These are phyloP conservation scores for Schizaphis graminum DNA, from an alignment of 2,888 invertebrate species.

Conservation along the genomic window DNA sequence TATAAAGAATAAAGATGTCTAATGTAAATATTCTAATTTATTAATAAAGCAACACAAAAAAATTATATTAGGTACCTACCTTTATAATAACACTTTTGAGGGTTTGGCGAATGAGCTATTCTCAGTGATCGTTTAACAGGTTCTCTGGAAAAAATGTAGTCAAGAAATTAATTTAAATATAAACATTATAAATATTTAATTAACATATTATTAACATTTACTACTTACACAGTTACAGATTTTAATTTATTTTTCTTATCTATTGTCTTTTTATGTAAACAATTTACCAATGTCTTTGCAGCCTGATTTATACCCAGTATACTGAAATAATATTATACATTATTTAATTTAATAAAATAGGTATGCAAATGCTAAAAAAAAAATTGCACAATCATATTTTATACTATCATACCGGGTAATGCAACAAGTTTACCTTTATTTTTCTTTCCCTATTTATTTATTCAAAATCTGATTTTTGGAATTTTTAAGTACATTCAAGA, in stretches of 20 bases:
- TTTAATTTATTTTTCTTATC: neutral
- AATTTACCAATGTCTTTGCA: neutral
- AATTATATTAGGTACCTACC: neutral
- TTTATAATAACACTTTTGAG: neutral
- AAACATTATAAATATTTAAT: neutral
- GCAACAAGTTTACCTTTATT: neutral
- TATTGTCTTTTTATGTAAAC: neutral
- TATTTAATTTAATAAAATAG: neutral
- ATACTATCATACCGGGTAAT: neutral
- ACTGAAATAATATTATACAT: neutral
- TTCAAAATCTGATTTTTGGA: neutral
- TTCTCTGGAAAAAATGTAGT: neutral
- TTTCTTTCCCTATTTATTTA: neutral
- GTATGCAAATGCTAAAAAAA: neutral
- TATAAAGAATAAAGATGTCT: neutral
- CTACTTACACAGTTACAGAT: neutral
- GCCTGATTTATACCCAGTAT: constrained; percentile 20
- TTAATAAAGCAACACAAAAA: neutral
- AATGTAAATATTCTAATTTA: neutral
- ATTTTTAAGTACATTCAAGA: neutral
- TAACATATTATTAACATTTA: neutral
- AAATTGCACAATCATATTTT: neutral
- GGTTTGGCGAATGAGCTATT: constrained; percentile 21
- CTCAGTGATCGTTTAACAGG: constrained; percentile 39
- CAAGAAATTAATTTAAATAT: neutral